A percentile compares a stretch with the other conserved stretches of the same genome.
These are phyloP conservation scores for Melitaea athalia DNA, from an alignment of 2,888 invertebrate species.

Conservation along the genomic window DNA sequence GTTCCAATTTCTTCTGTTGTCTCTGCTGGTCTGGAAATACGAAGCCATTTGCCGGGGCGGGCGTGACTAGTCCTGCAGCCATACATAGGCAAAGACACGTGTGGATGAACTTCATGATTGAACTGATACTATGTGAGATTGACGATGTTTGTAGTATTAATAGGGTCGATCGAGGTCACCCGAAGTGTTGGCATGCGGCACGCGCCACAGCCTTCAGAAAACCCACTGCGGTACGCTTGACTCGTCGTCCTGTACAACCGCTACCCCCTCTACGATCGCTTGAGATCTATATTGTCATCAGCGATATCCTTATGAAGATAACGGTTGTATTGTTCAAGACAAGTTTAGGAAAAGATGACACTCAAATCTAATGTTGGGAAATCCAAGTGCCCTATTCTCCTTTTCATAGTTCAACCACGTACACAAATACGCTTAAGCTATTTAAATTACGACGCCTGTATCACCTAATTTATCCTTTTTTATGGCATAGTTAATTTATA, in stretches of 20 bases:
- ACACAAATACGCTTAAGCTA: conserved; percentile 10
- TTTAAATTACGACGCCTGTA: conserved; percentile 17
- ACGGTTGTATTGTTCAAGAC: conserved; percentile 63
- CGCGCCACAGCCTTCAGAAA: conserved; percentile 82
- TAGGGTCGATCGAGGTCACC: conserved; percentile 76
- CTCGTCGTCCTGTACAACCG: conserved; percentile 67
- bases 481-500: neutral
- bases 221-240: conserved; percentile 74
- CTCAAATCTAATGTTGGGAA: conserved; percentile 58
- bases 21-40: conserved; percentile 68
- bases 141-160: conserved; percentile 75
- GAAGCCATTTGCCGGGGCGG: conserved; percentile 67
- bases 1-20: conserved; percentile 66
- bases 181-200: conserved; percentile 78
- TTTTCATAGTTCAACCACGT: conserved; percentile 40
- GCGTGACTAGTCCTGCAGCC: conserved; percentile 45
- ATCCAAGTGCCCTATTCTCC: conserved; percentile 52
- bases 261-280: conserved; percentile 62
- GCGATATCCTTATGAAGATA: conserved; percentile 62
- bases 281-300: conserved; percentile 43
- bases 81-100: conserved; percentile 57
- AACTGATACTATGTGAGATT: conserved; percentile 64
- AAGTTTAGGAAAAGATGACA: conserved; percentile 52
- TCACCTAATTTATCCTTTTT: neutral
- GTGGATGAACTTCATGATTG: conserved; percentile 71